Evolutionary conservation across 2,113 vertebrate genomes (phyloP), one percentile per base, ranked within the genome.

Genomic region (Neodontobutis hainanensis): DNA sequence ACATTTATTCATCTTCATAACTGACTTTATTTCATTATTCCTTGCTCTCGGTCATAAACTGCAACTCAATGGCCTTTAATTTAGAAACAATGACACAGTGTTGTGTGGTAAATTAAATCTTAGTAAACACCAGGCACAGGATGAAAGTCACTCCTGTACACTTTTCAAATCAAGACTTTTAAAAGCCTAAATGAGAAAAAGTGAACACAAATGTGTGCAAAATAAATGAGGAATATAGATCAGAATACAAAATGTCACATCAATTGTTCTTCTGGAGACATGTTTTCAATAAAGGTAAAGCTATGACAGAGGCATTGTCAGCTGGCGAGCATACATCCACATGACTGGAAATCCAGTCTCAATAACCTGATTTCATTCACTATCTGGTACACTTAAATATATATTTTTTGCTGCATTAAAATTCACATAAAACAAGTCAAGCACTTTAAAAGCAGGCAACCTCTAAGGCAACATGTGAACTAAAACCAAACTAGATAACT

Each of bases 401-500:
- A 14, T 42, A n/a, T 43, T 49, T 59, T 49, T 52, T 53, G 56
- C 14, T 43, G 46, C 45, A 67, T 64, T 65, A 80, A 46, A 81
- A 62, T 64, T 84, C 76, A 88, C 83, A 73, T 84, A 84, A 86
- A 82, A 84, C 73, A 88, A 70, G 48, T 70, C 65, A 73, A 89
- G 82, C 85, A 83, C 81, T 90, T 88, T 80, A 90, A 89, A 91
- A 84, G 83, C 88, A 90, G 88, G 85, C 87, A 71, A 87, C 78
- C 81, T 77, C 88, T 90, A 92, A 93, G 90, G 92, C 92, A 92
- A 86, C 89, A 87, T 87, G 92, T 93, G 92, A 92, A 91, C 87
- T 86, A 89, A 91, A 89, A 87, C 73, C 77, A 80, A 75, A 76
- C 73, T 70, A 72, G 70, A 78, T 73, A 83, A 55, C 42, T 56